These are phyloP conservation scores for Nemotelus pantherinus DNA, from an alignment of 2,888 invertebrate species.

Conservation along the genomic window DNA sequence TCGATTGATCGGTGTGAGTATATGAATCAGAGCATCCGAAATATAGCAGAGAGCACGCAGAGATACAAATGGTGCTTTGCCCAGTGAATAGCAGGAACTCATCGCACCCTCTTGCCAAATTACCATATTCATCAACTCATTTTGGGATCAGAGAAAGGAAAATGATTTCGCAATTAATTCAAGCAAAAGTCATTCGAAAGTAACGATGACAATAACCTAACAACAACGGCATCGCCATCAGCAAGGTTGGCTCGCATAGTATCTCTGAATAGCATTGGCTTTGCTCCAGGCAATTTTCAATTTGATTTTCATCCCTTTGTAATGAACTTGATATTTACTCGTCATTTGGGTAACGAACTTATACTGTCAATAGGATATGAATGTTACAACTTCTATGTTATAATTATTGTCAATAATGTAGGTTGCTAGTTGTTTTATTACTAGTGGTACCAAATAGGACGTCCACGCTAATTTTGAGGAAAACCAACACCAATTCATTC, in stretches of 20 bases:
- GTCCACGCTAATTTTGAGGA: too few relatives aligned
- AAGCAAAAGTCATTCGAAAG: slow-evolving; percentile 42
- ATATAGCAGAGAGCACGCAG: not conserved
- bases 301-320: slow-evolving; percentile 62
- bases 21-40: not conserved
- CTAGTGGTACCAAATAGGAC: too few relatives aligned
- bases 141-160: slow-evolving; percentile 39
- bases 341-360: slow-evolving; percentile 54
- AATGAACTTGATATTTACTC: slow-evolving; percentile 54
- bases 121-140: slow-evolving; percentile 47
- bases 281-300: slow-evolving; percentile 49
- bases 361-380: slow-evolving; percentile 13
- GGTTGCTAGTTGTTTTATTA: not conserved
- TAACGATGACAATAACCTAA: not conserved
- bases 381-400: not conserved
- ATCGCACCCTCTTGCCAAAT: slow-evolving; percentile 33
- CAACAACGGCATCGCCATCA: slow-evolving; percentile 5
- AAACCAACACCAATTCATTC: too few relatives aligned
- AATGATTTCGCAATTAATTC: slow-evolving; percentile 48
- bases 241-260: not conserved
- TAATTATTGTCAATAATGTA: slow-evolving; percentile 33
- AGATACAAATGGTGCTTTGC: too few relatives aligned
- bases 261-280: not conserved
- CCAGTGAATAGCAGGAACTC: slow-evolving; percentile 30
- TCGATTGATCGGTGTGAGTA: not conserved